Base-by-base conservation (phyloP, 2,797 vertebrate genomes). In the Sebastes alutus region DNA sequence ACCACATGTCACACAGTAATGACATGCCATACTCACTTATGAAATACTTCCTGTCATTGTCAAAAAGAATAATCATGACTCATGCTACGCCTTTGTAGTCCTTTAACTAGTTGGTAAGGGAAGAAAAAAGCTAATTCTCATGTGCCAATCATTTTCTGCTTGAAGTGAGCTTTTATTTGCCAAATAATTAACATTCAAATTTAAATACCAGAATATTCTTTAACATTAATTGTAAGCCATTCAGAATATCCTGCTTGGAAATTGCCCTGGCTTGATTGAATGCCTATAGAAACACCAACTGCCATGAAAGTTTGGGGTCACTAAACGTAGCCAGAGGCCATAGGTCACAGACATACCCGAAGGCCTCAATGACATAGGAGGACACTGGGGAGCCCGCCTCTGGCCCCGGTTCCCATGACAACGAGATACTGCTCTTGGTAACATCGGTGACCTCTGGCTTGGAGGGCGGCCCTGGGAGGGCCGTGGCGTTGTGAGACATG, bases 371-470 rank as follows among this genome's bases (percentile, higher is more conserved):
- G 95, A 99, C 97, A 95, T 98, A 99, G 84, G 97, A 96, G 78
- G 95, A 96, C 87, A 97, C 96, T 58, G 97, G 96, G 77, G 97
- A 95, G 75, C 92, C 93, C 64, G 96, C 96, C 90, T 97, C 96
- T 30, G 95, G 94, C 81, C 97, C 98, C 7, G 91, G 96, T 81
- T 98, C 97, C 98, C 98, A 99, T 93, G 98, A 98, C 94, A 99
- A 95, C 27, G 97, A 98, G 88, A 99, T 97, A 92, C 96, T 99
- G 94, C 96, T 99, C 95, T 97, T 99, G 81, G 97, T 97, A 81
- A 99, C 98, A 91, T 99, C 96, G 7, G 97, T 98, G 94, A 99
- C 97, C 94, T 97, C 97, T 76, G 97, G 97, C 92, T 99, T 98
- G 87, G 97, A 97, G 78, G 97, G 98, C 23, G 98, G 96, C 72